Conservation (phyloP, 2,113 vertebrate species). For the Piprites chloris region DNA sequence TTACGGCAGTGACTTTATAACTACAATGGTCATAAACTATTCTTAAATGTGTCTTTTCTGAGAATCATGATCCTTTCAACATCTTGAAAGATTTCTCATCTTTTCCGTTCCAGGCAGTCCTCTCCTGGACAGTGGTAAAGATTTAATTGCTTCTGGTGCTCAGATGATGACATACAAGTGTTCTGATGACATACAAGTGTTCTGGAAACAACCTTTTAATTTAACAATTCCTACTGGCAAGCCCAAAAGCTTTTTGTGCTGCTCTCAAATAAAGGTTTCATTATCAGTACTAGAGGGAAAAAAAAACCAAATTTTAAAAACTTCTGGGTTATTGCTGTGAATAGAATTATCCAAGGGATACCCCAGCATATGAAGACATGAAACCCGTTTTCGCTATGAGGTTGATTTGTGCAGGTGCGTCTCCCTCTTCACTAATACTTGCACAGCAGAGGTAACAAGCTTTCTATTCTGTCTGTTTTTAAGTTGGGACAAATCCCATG, state of each 20-base stretch:
- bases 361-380: not conserved
- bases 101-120: slow-evolving; percentile 12
- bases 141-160: slow-evolving; percentile 45
- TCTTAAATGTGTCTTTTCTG: slow-evolving; percentile 29
- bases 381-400: not conserved
- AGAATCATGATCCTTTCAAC: not conserved
- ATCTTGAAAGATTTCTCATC: slow-evolving; percentile 36
- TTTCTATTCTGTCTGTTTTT: not conserved
- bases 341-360: not conserved
- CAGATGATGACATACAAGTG: slow-evolving; percentile 25
- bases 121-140: not conserved
- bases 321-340: not conserved
- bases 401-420: not conserved
- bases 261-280: not conserved
- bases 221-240: slow-evolving; percentile 31
- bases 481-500: not conserved
- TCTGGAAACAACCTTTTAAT: slow-evolving; percentile 45
- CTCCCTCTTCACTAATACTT: not conserved
- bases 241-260: not conserved
- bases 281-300: not conserved
- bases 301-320: not conserved
- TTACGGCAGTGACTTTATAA: slow-evolving; percentile 30
- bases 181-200: slow-evolving; percentile 35
- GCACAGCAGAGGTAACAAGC: not conserved
- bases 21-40: not conserved